Evolutionary conservation across 2,888 invertebrate species (phyloP).

Genomic region (Anoncus sp.): DNA sequence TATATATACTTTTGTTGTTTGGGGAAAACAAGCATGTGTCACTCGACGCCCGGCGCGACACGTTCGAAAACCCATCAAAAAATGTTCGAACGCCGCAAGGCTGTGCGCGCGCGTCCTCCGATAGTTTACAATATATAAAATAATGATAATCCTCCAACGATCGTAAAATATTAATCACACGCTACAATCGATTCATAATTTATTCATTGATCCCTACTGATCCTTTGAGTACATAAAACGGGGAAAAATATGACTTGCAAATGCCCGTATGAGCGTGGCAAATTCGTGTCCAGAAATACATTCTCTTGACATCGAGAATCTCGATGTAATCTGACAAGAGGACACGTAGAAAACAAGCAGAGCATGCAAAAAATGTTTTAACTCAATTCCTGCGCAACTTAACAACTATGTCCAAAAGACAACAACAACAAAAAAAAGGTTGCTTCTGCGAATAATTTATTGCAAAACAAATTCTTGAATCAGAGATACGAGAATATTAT

Average conservation of each 20-base stretch:
- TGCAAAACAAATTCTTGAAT: neutral
- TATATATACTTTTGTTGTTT: slow-evolving; percentile 20
- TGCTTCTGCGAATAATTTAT: too few species aligned
- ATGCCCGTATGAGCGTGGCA: neutral
- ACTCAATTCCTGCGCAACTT: too few species aligned
- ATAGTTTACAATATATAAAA: neutral
- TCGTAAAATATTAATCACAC: neutral
- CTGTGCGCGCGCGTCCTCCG: too few species aligned
- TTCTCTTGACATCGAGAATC: slow-evolving; percentile 37
- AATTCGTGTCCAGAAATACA: slow-evolving; percentile 10
- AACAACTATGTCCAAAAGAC: too few species aligned
- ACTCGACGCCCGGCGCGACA: slow-evolving; percentile 9
- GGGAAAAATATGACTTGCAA: neutral
- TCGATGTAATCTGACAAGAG: slow-evolving; percentile 17
- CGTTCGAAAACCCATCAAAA: slow-evolving; percentile 55
- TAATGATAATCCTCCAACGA: neutral
- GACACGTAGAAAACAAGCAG: neutral
- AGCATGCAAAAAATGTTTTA: neutral
- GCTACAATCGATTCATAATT: neutral
- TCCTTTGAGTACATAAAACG: neutral
- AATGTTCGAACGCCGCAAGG: neutral
- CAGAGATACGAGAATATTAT: neutral
- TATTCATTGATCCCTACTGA: neutral
- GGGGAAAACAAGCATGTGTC: slow-evolving; percentile 33
- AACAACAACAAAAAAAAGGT: too few species aligned